A percentile compares a stretch with the other conserved stretches of the same genome.
These are phyloP conservation scores for Myiagra hebetior DNA, from an alignment of 2,113 vertebrate genomes.

Conservation along the genomic window DNA sequence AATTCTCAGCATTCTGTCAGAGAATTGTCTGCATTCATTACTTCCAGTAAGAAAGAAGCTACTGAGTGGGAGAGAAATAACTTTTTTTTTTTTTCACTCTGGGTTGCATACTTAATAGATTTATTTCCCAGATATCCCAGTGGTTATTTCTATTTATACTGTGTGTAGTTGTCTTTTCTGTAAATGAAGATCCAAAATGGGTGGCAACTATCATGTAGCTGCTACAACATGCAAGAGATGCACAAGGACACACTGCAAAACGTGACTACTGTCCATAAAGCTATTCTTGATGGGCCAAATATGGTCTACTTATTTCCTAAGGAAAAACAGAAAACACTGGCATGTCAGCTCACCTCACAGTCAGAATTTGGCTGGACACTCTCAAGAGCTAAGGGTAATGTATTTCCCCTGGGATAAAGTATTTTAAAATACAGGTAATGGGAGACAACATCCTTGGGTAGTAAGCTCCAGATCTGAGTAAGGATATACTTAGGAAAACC, in stretches of 20 bases:
- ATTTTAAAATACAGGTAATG: neutral
- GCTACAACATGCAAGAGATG: neutral
- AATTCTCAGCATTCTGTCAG: neutral
- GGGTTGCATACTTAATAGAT: neutral
- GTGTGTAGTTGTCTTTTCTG: neutral
- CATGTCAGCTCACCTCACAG: neutral
- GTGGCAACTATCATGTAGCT: neutral
- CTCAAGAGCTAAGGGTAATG: neutral
- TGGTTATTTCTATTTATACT: neutral
- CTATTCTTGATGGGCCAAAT: neutral
- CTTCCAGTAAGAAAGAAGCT: neutral
- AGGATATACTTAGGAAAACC: neutral
- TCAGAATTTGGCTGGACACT: neutral
- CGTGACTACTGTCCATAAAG: neutral
- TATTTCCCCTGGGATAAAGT: neutral
- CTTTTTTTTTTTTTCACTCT: neutral
- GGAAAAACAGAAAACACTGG: rapidly evolving
- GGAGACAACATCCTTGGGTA: neutral
- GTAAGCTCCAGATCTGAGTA: neutral
- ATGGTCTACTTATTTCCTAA: neutral
- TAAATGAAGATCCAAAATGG: neutral
- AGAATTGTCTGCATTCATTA: neutral
- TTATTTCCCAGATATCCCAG: neutral
- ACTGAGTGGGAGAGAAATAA: neutral
- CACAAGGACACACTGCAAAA: neutral